Base-by-base conservation (phyloP, 2,113 vertebrate genomes). In the Maccullochella peelii region DNA sequence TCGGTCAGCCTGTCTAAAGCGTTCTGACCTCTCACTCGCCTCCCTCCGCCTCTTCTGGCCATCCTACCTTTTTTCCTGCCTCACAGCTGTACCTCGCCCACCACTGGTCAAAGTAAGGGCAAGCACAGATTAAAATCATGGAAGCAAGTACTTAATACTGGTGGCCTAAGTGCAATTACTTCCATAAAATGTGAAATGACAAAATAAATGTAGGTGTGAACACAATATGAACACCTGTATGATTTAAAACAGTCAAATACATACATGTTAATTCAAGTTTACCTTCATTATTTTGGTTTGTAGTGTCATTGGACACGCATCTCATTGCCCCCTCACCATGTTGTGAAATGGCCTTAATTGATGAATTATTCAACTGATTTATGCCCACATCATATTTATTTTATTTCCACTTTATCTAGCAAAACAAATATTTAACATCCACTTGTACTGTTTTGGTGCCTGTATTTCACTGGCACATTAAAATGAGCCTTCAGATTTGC, bases 1-100 rank as follows among this genome's bases (percentile, higher is more conserved):
- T 86, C 59, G 80, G 89, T 91, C 89, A 85, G 82, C 88, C 86
- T 86, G 69, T 73, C 81, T 10, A 68, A 80, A 84, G 57, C 72
- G 80, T 82, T 59, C 30, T 36, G 70, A 65, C 63, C 75, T 86
- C 79, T 63, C 40, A 16, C 65, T 40, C 47, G 6, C 40, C 55
- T 21, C 36, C 55, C 38, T 50, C 25, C n/a, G 47, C 54, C 55
- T 54, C 44, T 12, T 57, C 25, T 82, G 57, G 9, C 21, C 80
- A 58, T 80, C 57, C 55, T n/a, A 18, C 47, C n/a, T 1, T 67
- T 58, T 33, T 66, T 54, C 27, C 18, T 61, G 18, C 16, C 42
- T 44, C 30, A 30, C 52, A 54, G 70, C 27, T 11, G 40, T 55
- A 50, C 16, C 65, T 73, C 33, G 16, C 40, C 59, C 57, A 72